phyloP scores from a whole-genome alignment of 2,113 vertebrate species.

The Pitta sordida region DNA sequence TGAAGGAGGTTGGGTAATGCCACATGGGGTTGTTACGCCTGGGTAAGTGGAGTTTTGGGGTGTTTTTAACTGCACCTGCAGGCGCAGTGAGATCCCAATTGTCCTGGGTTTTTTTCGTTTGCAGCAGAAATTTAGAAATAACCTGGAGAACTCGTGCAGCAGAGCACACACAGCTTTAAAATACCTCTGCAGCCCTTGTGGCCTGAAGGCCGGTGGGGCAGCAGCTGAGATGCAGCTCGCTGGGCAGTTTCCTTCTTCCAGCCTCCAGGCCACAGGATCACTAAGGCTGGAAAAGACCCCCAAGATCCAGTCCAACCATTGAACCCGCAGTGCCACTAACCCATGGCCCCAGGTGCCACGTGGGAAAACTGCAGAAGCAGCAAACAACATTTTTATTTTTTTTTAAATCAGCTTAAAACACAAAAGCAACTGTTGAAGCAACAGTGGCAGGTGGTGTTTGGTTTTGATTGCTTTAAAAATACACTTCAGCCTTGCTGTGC shows the following conservation, averaged over 20 bases:
- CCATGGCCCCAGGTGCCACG: accelerated
- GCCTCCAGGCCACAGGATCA: no score
- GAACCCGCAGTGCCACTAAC: not conserved
- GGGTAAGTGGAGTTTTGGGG: not conserved
- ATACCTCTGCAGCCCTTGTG: not conserved
- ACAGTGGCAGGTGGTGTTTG: not conserved
- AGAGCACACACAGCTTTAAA: not conserved
- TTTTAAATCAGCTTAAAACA: not conserved
- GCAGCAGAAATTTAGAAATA: not conserved
- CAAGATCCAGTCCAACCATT: not conserved
- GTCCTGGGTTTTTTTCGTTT: accelerated
- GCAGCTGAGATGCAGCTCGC: not conserved
- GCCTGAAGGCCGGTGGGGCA: not conserved
- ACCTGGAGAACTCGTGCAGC: not conserved
- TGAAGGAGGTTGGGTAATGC: accelerated
- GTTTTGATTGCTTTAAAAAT: not conserved
- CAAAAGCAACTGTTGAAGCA: not conserved
- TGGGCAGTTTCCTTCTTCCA: no score
- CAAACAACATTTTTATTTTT: not conserved
- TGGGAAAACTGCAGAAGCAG: not conserved
- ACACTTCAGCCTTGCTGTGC: not conserved
- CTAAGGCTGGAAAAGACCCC: not conserved
- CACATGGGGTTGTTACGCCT: accelerated
- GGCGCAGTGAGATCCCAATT: accelerated
- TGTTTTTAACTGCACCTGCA: not conserved